phyloP scores from a whole-genome alignment of 1,140 invertebrate species.

The Aphidius gifuensis region DNA sequence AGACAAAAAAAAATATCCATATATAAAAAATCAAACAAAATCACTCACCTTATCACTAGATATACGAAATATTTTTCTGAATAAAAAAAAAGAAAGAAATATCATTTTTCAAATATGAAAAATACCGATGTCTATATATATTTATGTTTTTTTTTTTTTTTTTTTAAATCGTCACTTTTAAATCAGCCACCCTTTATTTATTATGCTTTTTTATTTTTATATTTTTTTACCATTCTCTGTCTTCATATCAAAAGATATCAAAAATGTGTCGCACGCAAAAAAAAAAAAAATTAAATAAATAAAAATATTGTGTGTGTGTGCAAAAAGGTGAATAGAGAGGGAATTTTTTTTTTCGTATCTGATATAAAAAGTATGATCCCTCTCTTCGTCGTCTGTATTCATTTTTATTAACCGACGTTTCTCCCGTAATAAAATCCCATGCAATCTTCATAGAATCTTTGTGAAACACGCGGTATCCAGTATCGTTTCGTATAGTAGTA shows the following conservation, averaged over 20 bases:
- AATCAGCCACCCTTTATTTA: conserved; percentile 34
- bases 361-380: conserved; percentile 15
- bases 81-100: too few species aligned
- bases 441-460: conserved; percentile 59
- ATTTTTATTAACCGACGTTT: conserved; percentile 59
- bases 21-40: too few species aligned
- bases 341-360: too few species aligned
- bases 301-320: too few species aligned
- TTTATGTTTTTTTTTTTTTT: conserved; percentile 15
- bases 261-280: too few species aligned
- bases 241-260: not conserved
- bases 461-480: conserved; percentile 55
- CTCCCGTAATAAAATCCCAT: conserved; percentile 55
- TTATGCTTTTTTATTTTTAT: not conserved
- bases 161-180: conserved; percentile 43
- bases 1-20: too few species aligned
- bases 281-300: too few species aligned
- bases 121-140: not conserved
- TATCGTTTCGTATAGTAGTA: conserved; percentile 37
- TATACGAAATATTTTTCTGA: too few species aligned
- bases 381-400: conserved; percentile 41
- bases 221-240: not conserved
- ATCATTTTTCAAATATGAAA: too few species aligned
- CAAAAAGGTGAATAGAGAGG: too few species aligned
- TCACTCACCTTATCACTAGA: too few species aligned